A percentile compares a stretch with the other conserved stretches of the same genome.
phyloP scores from a whole-genome alignment of 2,113 vertebrate genomes.

The Sylvietta virens region DNA sequence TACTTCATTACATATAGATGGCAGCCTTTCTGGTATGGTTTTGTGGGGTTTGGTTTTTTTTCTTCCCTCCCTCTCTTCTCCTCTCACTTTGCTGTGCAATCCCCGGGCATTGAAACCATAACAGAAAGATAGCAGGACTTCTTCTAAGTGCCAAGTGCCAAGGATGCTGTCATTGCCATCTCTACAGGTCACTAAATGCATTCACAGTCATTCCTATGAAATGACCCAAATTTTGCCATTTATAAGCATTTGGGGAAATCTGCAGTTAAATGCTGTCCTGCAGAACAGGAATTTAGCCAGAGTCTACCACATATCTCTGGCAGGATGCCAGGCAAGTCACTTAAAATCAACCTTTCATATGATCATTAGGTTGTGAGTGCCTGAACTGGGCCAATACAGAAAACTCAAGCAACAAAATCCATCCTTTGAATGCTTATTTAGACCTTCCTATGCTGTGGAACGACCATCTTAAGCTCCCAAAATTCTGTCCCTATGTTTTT shows the following conservation, averaged over 20 bases:
- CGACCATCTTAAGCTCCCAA: neutral
- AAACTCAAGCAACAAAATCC: neutral
- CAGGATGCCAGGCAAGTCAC: neutral
- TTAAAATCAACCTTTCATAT: neutral
- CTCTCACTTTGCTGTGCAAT: neutral
- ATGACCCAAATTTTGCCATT: neutral
- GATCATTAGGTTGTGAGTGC: neutral
- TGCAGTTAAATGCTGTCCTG: neutral
- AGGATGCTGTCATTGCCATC: neutral
- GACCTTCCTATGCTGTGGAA: neutral
- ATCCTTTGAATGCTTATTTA: neutral
- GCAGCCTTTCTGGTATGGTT: neutral
- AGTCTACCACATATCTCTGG: neutral
- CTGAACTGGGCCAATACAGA: neutral
- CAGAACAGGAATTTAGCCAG: neutral
- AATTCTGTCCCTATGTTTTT: neutral
- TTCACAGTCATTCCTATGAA: neutral
- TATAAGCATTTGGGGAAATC: neutral
- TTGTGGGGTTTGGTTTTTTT: neutral
- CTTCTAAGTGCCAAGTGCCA: neutral
- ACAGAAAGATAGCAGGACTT: neutral
- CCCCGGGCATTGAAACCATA: neutral
- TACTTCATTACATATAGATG: neutral
- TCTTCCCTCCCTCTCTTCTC: rapidly evolving
- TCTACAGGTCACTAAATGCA: slow-evolving; percentile 12